Evolutionary conservation across 1,140 invertebrate genomes (phyloP).

Genomic region (Pollicipes pollicipes): DNA sequence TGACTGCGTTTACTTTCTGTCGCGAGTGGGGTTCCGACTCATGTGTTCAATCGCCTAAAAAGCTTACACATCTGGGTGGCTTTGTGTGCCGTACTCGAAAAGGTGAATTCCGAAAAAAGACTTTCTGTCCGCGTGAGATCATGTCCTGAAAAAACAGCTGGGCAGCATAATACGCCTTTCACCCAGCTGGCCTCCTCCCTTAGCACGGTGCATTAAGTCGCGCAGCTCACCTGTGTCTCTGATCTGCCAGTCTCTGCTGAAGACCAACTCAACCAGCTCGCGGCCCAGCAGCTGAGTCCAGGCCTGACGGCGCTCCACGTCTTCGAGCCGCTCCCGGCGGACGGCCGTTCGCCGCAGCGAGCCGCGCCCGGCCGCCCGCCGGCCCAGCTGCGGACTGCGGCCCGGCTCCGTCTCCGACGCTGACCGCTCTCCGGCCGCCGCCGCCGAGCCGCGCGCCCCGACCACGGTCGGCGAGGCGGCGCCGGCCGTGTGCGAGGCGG

Average conservation of each 20-base stretch:
- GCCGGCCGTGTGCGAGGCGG: conserved; percentile 6
- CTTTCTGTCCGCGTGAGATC: no score
- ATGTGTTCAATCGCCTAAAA: no score
- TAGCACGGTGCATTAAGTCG: no score
- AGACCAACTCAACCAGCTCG: conserved; percentile 28
- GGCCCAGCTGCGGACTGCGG: conserved; percentile 22
- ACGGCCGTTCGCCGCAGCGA: conserved; percentile 28
- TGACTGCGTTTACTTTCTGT: no score
- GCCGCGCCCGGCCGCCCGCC: conserved; percentile 13
- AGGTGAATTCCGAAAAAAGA: no score
- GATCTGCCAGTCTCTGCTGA: conserved; percentile 31
- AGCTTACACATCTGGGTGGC: no score
- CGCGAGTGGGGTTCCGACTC: no score
- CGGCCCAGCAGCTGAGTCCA: conserved; percentile 30
- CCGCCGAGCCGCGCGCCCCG: conserved; percentile 14
- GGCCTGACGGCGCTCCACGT: conserved; percentile 19
- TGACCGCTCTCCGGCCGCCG: no score
- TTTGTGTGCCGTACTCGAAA: no score
- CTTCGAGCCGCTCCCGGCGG: conserved; percentile 23
- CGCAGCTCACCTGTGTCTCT: conserved; percentile 28
- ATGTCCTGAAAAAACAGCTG: no score
- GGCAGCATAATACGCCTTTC: no score
- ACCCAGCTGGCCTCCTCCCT: no score
- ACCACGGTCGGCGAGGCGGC: conserved; percentile 22
- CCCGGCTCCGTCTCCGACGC: conserved; percentile 16